These are phyloP conservation scores for Akabosia matsudoensis DNA, from an alignment of 1,140 invertebrate species.

Conservation along the genomic window DNA sequence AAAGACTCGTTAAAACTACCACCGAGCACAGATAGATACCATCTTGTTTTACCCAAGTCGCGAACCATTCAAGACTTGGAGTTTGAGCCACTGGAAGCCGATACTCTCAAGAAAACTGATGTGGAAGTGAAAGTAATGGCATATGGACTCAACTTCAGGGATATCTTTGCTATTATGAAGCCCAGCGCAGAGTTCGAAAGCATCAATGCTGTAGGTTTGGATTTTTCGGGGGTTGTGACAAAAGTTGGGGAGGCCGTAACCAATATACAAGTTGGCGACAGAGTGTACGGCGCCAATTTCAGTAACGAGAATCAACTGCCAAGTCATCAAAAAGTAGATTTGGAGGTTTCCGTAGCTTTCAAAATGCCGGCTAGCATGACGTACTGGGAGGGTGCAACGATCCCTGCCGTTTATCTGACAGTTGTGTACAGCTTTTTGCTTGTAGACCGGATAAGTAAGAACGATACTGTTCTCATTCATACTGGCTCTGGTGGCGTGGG, in stretches of 20 bases:
- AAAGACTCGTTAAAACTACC: neutral
- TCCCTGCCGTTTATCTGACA: constrained; percentile 18
- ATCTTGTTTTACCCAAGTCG: neutral
- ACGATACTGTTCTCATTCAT: constrained; percentile 59
- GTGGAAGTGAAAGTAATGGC: constrained; percentile 24
- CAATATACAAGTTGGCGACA: constrained; percentile 7
- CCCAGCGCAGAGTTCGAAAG: neutral
- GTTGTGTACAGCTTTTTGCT: constrained; percentile 4
- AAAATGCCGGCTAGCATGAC: constrained; percentile 24
- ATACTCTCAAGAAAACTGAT: too few relatives aligned
- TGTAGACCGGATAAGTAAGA: constrained; percentile 46
- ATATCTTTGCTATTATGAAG: constrained; percentile 4
- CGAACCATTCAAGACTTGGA: neutral
- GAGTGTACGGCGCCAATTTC: constrained; percentile 6
- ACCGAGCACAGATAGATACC: neutral
- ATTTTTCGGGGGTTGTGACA: constrained; percentile 24
- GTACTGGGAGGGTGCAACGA: constrained; percentile 24
- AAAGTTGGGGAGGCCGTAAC: neutral
- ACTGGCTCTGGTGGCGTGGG: constrained; percentile 64
- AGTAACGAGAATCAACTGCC: neutral
- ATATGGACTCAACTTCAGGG: constrained; percentile 23
- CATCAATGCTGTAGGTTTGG: constrained; percentile 17
- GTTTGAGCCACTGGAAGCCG: too few relatives aligned
- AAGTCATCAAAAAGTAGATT: constrained; percentile 23
- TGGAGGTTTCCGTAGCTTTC: neutral